These are phyloP conservation scores for Pyrrhura leucotis DNA, from an alignment of 2,797 vertebrate species.

Conservation along the genomic window DNA sequence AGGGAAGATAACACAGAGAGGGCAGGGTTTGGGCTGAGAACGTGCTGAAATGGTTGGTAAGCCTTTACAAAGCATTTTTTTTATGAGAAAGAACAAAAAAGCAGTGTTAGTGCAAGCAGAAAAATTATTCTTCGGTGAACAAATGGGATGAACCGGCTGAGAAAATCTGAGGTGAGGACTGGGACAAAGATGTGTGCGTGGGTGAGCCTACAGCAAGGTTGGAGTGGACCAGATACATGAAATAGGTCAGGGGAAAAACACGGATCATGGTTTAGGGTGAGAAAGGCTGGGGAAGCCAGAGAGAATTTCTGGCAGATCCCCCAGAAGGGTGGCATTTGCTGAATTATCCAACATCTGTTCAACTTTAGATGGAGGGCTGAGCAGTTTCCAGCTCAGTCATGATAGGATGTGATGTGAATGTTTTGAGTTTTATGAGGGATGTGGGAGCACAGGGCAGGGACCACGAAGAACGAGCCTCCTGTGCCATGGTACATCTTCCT, in stretches of 20 bases:
- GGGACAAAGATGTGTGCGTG: background rate
- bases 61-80: background rate
- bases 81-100: background rate
- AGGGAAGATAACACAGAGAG: background rate
- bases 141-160: background rate
- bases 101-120: background rate
- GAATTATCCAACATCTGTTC: background rate
- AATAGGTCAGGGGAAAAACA: background rate
- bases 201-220: background rate
- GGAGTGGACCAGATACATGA: background rate
- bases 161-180: background rate
- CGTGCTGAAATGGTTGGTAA: background rate
- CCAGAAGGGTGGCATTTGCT: background rate
- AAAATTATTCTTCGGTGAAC: background rate
- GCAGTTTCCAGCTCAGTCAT: background rate
- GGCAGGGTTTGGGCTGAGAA: background rate
- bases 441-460: background rate
- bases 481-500: background rate
- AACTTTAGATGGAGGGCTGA: background rate
- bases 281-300: background rate
- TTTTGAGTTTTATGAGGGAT: background rate
- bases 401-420: background rate
- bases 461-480: background rate
- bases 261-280: background rate
- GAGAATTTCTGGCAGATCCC: background rate